These are phyloP conservation scores for Sebastes trivittatus DNA, from an alignment of 2,797 vertebrate genomes.

Conservation along the genomic window DNA sequence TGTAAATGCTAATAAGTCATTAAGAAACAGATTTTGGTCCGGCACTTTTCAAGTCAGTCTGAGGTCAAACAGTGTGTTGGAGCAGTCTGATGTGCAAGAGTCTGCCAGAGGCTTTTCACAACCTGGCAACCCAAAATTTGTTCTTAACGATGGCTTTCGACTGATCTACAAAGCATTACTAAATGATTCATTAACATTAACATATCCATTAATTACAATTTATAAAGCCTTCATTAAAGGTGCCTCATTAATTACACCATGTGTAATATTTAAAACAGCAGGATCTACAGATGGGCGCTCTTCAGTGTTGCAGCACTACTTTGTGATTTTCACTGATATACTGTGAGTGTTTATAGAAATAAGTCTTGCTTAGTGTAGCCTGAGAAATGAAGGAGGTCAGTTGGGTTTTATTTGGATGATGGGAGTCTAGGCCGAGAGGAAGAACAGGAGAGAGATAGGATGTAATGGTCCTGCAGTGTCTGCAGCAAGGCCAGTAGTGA, in stretches of 20 bases:
- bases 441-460: background rate
- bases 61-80: too few relatives aligned
- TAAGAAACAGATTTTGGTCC: too few relatives aligned
- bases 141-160: background rate
- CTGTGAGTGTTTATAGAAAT: slow-evolving; percentile 1
- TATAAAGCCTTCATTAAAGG: background rate
- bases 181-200: background rate
- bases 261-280: background rate
- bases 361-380: background rate
- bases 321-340: slow-evolving; percentile 7
- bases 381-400: slow-evolving; percentile 1
- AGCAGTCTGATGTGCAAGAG: too few relatives aligned
- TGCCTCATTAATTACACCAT: background rate
- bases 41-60: too few relatives aligned
- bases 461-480: background rate
- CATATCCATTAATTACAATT: background rate
- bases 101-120: background rate
- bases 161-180: background rate
- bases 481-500: background rate
- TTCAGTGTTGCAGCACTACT: background rate
- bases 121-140: background rate
- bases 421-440: background rate
- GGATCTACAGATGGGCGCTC: background rate
- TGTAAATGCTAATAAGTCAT: too few relatives aligned
- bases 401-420: slow-evolving; percentile 19